A percentile compares a stretch with the other conserved stretches of the same genome.
These are phyloP conservation scores for Trachemys scripta DNA, from an alignment of 2,113 vertebrate species.

Conservation along the genomic window DNA sequence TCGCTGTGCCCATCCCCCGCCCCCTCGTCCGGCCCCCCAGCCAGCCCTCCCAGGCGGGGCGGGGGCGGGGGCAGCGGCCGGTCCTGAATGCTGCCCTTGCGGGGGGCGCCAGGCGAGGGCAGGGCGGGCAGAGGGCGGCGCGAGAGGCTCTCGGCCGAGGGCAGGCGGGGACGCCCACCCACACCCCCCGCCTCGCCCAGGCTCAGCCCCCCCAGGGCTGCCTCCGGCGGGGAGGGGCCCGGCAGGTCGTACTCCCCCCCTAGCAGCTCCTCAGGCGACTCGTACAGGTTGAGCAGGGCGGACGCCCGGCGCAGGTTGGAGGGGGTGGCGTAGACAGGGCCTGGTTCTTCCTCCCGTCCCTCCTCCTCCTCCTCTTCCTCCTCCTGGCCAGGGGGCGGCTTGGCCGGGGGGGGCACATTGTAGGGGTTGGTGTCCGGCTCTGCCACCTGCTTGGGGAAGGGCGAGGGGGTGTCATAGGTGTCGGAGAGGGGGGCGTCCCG, in stretches of 20 bases:
- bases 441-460: constrained; percentile 51
- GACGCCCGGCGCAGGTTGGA: constrained; percentile 77
- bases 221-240: constrained; percentile 69
- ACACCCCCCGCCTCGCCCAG: constrained; percentile 60
- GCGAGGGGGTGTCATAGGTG: constrained; percentile 74
- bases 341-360: constrained; percentile 32
- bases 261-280: constrained; percentile 74
- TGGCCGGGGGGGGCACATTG: constrained; percentile 69
- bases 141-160: constrained; percentile 89
- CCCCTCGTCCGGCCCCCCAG: not conserved
- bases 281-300: constrained; percentile 69
- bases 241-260: constrained; percentile 69
- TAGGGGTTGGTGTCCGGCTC: constrained; percentile 59
- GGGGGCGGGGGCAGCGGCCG: constrained; percentile 90
- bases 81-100: constrained; percentile 93
- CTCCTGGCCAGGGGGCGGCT: constrained; percentile 24
- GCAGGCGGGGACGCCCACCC: constrained; percentile 84
- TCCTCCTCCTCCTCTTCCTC: constrained; percentile 48
- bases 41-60: constrained; percentile 70
- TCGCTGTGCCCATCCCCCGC: constrained; percentile 85
- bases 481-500: constrained; percentile 50
- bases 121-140: constrained; percentile 90
- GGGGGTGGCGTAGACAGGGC: constrained; percentile 64
- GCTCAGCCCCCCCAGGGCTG: constrained; percentile 47
- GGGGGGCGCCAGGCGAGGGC: constrained; percentile 83